Base-by-base conservation (phyloP, 2,797 vertebrate genomes). In the Myotis daubentonii region DNA sequence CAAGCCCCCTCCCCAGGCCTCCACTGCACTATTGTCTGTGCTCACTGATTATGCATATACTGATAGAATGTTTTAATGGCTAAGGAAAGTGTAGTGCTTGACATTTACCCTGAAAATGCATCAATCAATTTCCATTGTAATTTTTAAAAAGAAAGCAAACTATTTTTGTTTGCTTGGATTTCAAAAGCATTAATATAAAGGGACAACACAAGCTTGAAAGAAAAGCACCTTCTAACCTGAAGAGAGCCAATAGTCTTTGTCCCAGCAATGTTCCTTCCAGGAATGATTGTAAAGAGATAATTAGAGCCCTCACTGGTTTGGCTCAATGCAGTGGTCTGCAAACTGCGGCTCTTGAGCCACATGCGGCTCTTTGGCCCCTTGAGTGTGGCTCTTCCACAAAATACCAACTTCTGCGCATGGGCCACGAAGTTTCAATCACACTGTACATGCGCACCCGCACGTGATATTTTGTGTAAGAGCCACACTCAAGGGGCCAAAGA, bases 141-240 rank as follows among this genome's bases (percentile, higher is more conserved):
- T 87, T 93, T 90, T 74, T 3, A 28, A 72, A 79, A 74, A 80
- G 74, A 80, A 80, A 90, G 51, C 49, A 70, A 70, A 85, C 36
- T 47, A 9, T 55, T 92, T 68, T 74, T 68, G 65, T 44, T 74
- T 25, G 38, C 38, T 47, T 89, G 23, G 15, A 76, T 79, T 88
- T 76, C 88, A 83, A 92, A 81, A 76, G 65, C 22, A 60, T 60
- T 60, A 71, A 51, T 68, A 82, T 33, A 87, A 87, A 74, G 25
- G 10, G 16, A 55, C 33, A 83, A 8, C 33, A 78, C 22, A 84
- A 51, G 33, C 23, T 19, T 36, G 28, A 86, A 72, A 91, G 36
- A 55, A 82, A 92, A 88, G 71, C 23, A 55, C 17, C 72, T n/a
- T 84, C 44, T 62, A 72, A 65, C 28, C 20, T 41, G 7, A 65